Evolutionary conservation across 2,888 invertebrate genomes (phyloP), one percentile per base, ranked within the genome.

Genomic region (Itoplectis maculator): DNA sequence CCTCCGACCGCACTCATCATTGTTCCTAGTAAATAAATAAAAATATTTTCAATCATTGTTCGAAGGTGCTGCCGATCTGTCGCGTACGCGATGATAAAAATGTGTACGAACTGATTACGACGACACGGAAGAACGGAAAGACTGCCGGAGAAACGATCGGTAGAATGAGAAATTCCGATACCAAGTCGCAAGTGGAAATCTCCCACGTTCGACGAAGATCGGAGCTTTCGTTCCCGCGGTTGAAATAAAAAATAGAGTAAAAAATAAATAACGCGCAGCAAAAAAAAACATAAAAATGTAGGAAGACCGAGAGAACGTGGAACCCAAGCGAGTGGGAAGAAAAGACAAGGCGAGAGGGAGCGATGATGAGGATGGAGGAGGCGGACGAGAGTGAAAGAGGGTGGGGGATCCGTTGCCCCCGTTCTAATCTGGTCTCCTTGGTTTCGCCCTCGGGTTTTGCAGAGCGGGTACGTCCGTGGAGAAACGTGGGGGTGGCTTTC

Each of bases 401-500:
- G 89, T 86, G 88, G 89, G 88, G 89, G 89, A 86, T 88, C 88
- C 89, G 88, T 88, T 70, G 69, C 56, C 69, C 87, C 90, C 89
- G 89, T 90, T 92, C 91, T 92, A 92, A 92, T 92, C 92, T 89
- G 89, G 92, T 92, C 92, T 91, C 92, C 92, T 92, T 92, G 92
- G 92, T 92, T 92, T 92, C 92, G 88, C 92, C 92, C 91, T 89
- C 89, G 88, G 87, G 87, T 87, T 88, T 87, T 72, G 72, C 82
- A 59, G 54, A 70, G 82, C 13, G 51, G 23, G 63, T 56, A 83
- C 85, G 59, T 13, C 18, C 23, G 59, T 45, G 59, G 61, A 51
- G 70, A 47, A 61, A 20, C 59, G 45, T 51, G 75, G 54, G 69
- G 69, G 63, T 68, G 40, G 37, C 59, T 79, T 40, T 42, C 66